Evolutionary conservation across 1,140 invertebrate species (phyloP), one percentile per base, ranked within the genome.

Genomic region (Lepidurus couesii): DNA sequence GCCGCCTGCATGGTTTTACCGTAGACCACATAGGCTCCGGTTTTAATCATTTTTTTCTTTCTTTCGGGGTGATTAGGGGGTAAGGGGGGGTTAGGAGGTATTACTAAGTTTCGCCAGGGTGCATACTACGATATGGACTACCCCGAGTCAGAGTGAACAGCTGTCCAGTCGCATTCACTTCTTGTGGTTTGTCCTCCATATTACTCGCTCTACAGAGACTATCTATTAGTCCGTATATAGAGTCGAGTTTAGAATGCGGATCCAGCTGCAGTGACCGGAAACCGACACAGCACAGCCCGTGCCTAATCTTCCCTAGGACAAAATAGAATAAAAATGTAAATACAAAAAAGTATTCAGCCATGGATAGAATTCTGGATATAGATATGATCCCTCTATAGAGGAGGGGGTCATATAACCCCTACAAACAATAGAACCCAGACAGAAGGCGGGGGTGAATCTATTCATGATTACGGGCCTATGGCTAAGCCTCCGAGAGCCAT

Each of bases 211-310:
- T 1, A 26, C 26, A 26, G 26, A 1, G 26, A 34, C 26, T 34
- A 34, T 1, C 0, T 0, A 0, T 1, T 4, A 65, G 16, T 21
- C 0, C 53, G 21, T 13, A 21, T 65, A 65, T 65, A 7, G 53
- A 65, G 21, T n/a, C 16, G 8, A 65, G 47, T 47, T 16, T 1
- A 47, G 21, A 65, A 21, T 65, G 53, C 53, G 53, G 53, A 65
- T 65, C 53, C 53, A 65, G 53, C 53, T 65, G 53, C 53, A 65
- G 13, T 65, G 53, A 65, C 53, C 53, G 53, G 53, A 65, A 65
- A 65, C 53, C 34, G 34, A 65, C 21, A 21, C 53, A 21, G 53
- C 21, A 65, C 53, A 11, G 21, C 53, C 53, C 53, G 53, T 65
- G 53, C 53, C 53, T 65, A 65, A 65, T 65, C 53, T 65, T 65